phyloP scores from a whole-genome alignment of 2,888 invertebrate genomes.

The Cepaea hortensis region DNA sequence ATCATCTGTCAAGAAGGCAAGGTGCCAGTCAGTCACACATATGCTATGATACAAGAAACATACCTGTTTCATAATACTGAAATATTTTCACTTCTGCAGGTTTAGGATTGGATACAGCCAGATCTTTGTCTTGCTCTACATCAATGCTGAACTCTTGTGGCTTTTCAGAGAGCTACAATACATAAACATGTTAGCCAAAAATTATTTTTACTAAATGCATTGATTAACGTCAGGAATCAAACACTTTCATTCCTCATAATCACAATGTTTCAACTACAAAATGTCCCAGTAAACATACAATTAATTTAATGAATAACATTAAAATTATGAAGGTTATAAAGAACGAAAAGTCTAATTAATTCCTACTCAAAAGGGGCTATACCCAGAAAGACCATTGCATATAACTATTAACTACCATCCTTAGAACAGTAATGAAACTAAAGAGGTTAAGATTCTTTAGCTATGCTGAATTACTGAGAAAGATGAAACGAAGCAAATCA shows the following conservation, averaged over 20 bases:
- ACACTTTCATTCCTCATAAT: neutral
- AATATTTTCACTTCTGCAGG: constrained; percentile 89
- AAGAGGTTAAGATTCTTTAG: neutral
- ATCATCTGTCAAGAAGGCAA: no score
- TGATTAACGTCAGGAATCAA: neutral
- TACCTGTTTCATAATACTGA: constrained; percentile 94
- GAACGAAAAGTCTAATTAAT: neutral
- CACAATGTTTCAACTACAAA: neutral
- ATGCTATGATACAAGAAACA: neutral
- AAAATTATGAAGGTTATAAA: neutral
- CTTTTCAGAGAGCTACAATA: constrained; percentile 56
- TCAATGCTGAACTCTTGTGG: constrained; percentile 69
- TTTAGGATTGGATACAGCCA: constrained; percentile 90
- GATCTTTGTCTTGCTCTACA: constrained; percentile 73
- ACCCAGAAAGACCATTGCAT: no score
- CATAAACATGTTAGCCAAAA: neutral
- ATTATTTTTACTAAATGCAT: neutral
- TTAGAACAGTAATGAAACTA: no score
- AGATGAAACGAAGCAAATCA: no score
- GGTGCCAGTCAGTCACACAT: no score
- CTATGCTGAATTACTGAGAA: no score
- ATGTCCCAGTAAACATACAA: neutral
- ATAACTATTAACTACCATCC: no score
- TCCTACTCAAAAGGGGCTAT: no score
- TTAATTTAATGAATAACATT: neutral